Evolutionary conservation across 2,797 vertebrate genomes (phyloP).

Genomic region (Ctenopoma kingsleyae): DNA sequence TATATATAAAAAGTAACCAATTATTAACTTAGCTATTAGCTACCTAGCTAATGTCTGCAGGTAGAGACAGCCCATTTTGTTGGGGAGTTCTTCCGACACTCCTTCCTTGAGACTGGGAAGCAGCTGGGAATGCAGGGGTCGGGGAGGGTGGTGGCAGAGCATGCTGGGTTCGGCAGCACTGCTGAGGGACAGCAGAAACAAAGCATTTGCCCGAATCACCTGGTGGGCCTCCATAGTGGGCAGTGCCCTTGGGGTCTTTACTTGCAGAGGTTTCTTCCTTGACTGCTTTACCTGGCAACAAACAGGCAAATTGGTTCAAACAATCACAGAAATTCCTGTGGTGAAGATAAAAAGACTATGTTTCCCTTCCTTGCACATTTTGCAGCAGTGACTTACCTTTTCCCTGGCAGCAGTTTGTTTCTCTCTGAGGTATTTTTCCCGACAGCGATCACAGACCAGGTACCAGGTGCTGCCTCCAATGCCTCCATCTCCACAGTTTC

Average conservation of each 20-base stretch:
- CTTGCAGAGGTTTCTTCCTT: constrained; percentile 95
- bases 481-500: constrained; percentile 98
- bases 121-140: constrained; percentile 93
- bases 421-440: constrained; percentile 98
- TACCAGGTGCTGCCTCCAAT: constrained; percentile 99
- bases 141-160: constrained; percentile 94
- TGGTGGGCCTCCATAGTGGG: constrained; percentile 99
- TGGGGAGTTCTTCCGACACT: constrained; percentile 94
- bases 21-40: constrained; percentile 15
- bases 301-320: constrained; percentile 11
- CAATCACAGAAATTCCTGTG: not conserved
- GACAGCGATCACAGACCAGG: constrained; percentile 96
- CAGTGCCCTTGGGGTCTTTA: constrained; percentile 95
- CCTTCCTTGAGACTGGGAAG: constrained; percentile 97
- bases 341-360: not conserved
- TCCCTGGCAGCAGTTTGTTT: constrained; percentile 97
- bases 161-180: constrained; percentile 96
- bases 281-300: constrained; percentile 93
- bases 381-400: constrained; percentile 85
- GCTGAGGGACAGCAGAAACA: constrained; percentile 96
- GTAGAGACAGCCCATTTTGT: constrained; percentile 98
- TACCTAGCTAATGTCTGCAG: constrained; percentile 97
- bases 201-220: constrained; percentile 97
- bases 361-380: not conserved
- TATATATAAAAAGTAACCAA: not conserved